Evolutionary conservation across 2,888 invertebrate genomes (phyloP).

Genomic region (Oligia fasciuncula): DNA sequence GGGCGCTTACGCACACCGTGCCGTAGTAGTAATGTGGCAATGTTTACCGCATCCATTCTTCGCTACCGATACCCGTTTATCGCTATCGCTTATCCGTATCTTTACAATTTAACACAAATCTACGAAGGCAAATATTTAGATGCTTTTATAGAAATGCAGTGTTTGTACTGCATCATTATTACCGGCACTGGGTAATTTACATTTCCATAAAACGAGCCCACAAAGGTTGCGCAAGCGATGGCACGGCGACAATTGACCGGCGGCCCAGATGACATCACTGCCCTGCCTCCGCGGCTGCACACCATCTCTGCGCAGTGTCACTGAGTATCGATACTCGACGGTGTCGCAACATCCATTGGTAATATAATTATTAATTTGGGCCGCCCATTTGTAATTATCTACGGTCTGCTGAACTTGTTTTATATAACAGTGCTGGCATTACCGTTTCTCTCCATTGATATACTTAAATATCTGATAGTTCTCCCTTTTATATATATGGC

Average conservation of each 20-base stretch:
- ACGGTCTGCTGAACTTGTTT: slow-evolving; percentile 70
- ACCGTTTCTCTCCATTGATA: slow-evolving; percentile 42
- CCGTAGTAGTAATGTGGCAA: slow-evolving; percentile 49
- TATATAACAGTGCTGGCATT: slow-evolving; percentile 44
- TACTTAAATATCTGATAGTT: slow-evolving; percentile 30
- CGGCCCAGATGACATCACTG: slow-evolving; percentile 82
- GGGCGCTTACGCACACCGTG: slow-evolving; percentile 56
- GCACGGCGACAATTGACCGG: slow-evolving; percentile 76
- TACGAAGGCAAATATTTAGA: slow-evolving; percentile 50
- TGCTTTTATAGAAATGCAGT: slow-evolving; percentile 46
- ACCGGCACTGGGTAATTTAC: slow-evolving; percentile 56
- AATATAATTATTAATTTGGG: slow-evolving; percentile 67
- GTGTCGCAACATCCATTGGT: slow-evolving; percentile 69
- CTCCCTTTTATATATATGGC: slow-evolving; percentile 18
- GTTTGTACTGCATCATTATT: slow-evolving; percentile 50
- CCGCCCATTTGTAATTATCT: slow-evolving; percentile 70
- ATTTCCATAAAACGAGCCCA: slow-evolving; percentile 51
- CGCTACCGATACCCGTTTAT: slow-evolving; percentile 52
- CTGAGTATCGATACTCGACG: slow-evolving; percentile 59
- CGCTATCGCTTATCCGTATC: slow-evolving; percentile 44
- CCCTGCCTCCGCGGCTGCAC: slow-evolving; percentile 39
- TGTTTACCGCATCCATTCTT: slow-evolving; percentile 58
- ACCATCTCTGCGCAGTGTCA: slow-evolving; percentile 59
- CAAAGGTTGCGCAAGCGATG: slow-evolving; percentile 62
- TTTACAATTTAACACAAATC: slow-evolving; percentile 50